Conservation (phyloP, 2,888 invertebrate genomes). For the Serrognathus titanus region DNA sequence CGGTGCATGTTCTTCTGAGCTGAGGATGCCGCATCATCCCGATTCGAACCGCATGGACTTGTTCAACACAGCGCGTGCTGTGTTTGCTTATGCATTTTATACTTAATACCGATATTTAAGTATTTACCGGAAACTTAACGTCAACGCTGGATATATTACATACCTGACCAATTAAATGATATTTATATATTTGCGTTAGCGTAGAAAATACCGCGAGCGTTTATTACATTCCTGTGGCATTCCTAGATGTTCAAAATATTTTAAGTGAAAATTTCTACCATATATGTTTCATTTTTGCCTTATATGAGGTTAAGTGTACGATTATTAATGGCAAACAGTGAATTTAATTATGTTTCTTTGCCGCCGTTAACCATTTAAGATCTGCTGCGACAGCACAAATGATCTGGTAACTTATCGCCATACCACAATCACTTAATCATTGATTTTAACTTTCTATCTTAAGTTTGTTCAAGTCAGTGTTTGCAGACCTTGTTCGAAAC, state of each 20-base stretch:
- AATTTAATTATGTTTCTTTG: no score
- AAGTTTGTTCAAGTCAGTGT: no score
- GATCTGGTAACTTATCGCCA: no score
- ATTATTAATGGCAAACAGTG: no score
- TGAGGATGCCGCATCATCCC: constrained; percentile 30
- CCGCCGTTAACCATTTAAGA: no score
- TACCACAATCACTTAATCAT: no score
- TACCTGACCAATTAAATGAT: constrained; percentile 9
- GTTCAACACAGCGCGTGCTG: constrained; percentile 18
- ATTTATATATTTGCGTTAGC: neutral
- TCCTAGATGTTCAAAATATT: neutral
- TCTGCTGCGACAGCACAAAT: no score
- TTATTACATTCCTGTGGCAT: neutral
- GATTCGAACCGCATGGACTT: constrained; percentile 13
- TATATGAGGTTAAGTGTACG: no score
- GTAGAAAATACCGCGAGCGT: neutral
- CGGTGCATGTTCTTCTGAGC: constrained; percentile 26
- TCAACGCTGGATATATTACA: constrained; percentile 4
- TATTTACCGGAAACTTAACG: constrained; percentile 9
- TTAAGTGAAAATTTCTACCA: no score
- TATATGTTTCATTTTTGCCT: no score
- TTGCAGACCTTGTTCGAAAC: no score
- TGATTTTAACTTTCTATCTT: no score
- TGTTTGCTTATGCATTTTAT: constrained; percentile 12
- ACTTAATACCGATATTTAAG: constrained; percentile 10